These are phyloP conservation scores for Sarotherodon lohbergeri DNA, from an alignment of 2,113 vertebrate genomes.

Conservation along the genomic window DNA sequence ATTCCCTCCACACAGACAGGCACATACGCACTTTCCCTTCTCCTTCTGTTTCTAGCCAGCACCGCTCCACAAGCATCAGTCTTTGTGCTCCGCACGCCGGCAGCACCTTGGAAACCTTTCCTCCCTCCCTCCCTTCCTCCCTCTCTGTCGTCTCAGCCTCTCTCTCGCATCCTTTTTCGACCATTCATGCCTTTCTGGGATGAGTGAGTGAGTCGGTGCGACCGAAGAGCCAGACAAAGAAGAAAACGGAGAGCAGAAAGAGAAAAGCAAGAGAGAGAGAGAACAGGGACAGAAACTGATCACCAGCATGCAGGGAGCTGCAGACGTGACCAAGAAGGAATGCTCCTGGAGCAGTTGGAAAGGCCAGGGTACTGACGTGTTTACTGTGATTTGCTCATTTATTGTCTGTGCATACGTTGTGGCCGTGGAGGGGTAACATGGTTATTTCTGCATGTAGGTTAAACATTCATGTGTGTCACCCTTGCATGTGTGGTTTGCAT, in stretches of 20 bases:
- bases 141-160: conserved; percentile 32
- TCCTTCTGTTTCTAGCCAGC: conserved; percentile 28
- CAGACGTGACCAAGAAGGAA: conserved; percentile 92
- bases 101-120: conserved; percentile 64
- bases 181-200: conserved; percentile 75
- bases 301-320: conserved; percentile 90
- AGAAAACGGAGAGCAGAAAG: conserved; percentile 37
- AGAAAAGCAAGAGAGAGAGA: conserved; percentile 43
- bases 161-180: conserved; percentile 61
- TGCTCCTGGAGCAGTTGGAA: conserved; percentile 96
- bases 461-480: background rate
- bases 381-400: conserved; percentile 27
- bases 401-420: conserved; percentile 1
- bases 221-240: conserved; percentile 59
- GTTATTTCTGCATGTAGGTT: conserved; percentile 19
- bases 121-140: conserved; percentile 44
- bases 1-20: background rate
- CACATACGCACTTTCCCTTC: conserved; percentile 31
- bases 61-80: conserved; percentile 52
- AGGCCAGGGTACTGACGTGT: conserved; percentile 85
- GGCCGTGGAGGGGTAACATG: background rate
- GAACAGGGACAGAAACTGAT: conserved; percentile 41
- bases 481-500: conserved; percentile 6
- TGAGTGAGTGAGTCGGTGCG: conserved; percentile 71
- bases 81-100: conserved; percentile 48